Evolutionary conservation across 2,113 vertebrate species (phyloP), one percentile per base, ranked within the genome.

Genomic region (Pedetes capensis): DNA sequence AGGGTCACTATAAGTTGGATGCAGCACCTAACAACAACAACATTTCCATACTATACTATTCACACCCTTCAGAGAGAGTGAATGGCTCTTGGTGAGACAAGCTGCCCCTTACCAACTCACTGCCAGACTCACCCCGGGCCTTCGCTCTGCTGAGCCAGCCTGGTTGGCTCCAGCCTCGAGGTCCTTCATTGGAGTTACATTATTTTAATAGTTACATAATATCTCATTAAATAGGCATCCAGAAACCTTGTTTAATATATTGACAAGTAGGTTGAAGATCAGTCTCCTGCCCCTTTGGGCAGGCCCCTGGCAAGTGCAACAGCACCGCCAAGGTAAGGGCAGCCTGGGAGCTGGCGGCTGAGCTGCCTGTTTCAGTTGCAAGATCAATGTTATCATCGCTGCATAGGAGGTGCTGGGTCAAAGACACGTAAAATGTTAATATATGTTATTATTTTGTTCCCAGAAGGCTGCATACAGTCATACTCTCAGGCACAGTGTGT

Each of bases 41-140:
- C n/a, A n/a, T n/a, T n/a, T n/a, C n/a, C n/a, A n/a, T n/a, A n/a
- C n/a, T n/a, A n/a, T 2, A 29, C 69, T 44, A 32, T n/a, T 57
- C 53, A 37, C 23, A 8, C 71, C n/a, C 27, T 18, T n/a, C 16
- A 20, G 11, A 57, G 64, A 76, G 6, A 84, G 20, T 22, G 11
- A 76, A 25, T 13, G 16, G 27, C 37, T 66, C 18, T 27, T 39
- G 14, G 32, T 18, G 76, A 69, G 42, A 93, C 49, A 2, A 25
- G 13, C 34, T 11, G 4, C 0, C 17, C 66, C 47, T 2, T 11
- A 16, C 10, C 22, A 17, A 6, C 10, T 44, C 23, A 0, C 6
- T 20, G 27, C 59, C 51, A 71, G 14, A 42, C 8, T 42, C 18
- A 49, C 29, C 14, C 81, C 57, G 27, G 27, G 14, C 37, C 37